phyloP scores from a whole-genome alignment of 2,113 vertebrate genomes.

The Aegotheles bennettii region DNA sequence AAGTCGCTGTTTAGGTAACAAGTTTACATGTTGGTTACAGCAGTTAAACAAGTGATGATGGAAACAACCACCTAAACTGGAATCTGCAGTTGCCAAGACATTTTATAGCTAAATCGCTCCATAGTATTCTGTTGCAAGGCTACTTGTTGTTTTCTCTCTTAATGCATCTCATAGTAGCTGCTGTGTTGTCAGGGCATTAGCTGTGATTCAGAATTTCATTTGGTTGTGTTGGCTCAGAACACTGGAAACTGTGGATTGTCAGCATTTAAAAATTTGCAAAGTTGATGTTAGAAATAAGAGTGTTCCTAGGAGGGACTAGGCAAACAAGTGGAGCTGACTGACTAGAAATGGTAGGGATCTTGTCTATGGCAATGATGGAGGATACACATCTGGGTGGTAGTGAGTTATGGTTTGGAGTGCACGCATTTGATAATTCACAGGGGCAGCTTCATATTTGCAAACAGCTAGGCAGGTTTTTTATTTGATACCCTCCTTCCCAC shows the following conservation, averaged over 20 bases:
- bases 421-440: not conserved
- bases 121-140: not conserved
- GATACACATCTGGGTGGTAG: not conserved
- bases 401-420: not conserved
- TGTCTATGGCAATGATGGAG: not conserved
- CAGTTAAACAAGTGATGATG: not conserved
- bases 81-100: not conserved
- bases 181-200: not conserved
- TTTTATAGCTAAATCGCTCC: not conserved
- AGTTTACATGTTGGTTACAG: not conserved
- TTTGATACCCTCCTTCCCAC: not conserved
- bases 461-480: not conserved
- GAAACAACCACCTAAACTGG: not conserved
- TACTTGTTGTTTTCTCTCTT: not conserved
- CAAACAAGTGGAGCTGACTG: not conserved
- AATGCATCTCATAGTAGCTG: not conserved
- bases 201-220: not conserved
- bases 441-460: not conserved
- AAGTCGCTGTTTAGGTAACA: not conserved
- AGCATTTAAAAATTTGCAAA: not conserved
- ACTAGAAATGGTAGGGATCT: not conserved
- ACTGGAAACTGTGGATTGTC: not conserved
- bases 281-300: not conserved
- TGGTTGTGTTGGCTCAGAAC: not conserved
- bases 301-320: not conserved